A percentile compares a stretch with the other conserved stretches of the same genome.
Conservation (phyloP, 2,888 invertebrate species). For the Lydus trimaculatus region DNA sequence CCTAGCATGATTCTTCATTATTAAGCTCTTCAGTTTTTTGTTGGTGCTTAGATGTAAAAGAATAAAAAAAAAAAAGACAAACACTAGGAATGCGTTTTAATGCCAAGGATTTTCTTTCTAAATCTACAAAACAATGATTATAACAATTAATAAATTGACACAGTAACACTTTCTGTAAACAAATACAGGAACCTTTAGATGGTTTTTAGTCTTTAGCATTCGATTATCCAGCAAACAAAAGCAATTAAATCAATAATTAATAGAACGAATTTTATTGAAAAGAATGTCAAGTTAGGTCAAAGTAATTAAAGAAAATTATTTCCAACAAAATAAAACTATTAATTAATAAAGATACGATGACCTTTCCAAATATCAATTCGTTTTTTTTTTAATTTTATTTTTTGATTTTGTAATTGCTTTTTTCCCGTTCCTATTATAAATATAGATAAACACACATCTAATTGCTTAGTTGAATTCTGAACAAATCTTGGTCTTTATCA, state of each 20-base stretch:
- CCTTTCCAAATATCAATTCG: slow-evolving; percentile 1
- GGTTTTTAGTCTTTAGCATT: too few species aligned
- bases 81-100: not conserved
- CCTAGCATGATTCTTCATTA: too few species aligned
- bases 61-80: too few species aligned
- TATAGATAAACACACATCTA: not conserved
- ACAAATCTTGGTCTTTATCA: not conserved
- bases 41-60: not conserved
- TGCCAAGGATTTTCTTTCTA: not conserved
- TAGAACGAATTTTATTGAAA: too few species aligned
- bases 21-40: not conserved
- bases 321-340: not conserved
- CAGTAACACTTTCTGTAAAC: too few species aligned
- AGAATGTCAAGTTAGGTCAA: not conserved
- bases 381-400: not conserved
- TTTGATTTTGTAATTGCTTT: not conserved
- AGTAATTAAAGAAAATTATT: not conserved
- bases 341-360: not conserved
- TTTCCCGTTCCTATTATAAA: not conserved
- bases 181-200: too few species aligned
- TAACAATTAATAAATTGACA: not conserved
- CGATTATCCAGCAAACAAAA: too few species aligned
- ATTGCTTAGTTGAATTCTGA: not conserved
- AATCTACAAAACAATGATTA: too few species aligned
- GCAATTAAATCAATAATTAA: too few species aligned